Evolutionary conservation across 2,113 vertebrate genomes (phyloP).

Genomic region (Apodemus sylvaticus): DNA sequence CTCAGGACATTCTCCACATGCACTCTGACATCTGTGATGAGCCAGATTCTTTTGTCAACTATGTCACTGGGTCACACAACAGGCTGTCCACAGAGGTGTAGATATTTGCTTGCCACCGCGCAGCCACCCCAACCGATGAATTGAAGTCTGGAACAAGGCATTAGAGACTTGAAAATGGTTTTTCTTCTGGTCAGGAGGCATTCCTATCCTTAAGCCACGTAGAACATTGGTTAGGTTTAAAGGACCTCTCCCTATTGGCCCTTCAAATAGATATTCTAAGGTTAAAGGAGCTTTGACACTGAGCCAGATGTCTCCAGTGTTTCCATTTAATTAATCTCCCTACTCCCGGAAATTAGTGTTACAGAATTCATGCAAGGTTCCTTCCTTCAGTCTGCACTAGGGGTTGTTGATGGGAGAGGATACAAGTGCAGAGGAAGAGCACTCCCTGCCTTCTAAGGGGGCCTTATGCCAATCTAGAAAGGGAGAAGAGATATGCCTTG

Average conservation of each 20-base stretch:
- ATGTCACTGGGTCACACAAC: not conserved
- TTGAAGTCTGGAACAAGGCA: not conserved
- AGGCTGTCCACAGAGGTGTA: too few relatives aligned
- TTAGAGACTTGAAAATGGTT: not conserved
- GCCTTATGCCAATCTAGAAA: rapidly evolving
- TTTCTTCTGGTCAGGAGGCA: too few relatives aligned
- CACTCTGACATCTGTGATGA: not conserved
- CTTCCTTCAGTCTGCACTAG: not conserved
- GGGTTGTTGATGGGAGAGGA: not conserved
- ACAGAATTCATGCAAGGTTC: not conserved
- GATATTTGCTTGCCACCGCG: not conserved
- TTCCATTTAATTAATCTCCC: not conserved
- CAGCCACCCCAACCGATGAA: not conserved
- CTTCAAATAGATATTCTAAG: not conserved
- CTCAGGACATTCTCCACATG: not conserved
- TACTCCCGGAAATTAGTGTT: not conserved
- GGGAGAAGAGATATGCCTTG: not conserved
- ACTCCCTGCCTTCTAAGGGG: not conserved
- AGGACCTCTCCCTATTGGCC: not conserved
- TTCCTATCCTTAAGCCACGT: not conserved
- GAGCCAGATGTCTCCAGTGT: not conserved
- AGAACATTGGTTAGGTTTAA: not conserved
- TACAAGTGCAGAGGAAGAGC: too few relatives aligned
- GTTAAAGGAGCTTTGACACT: rapidly evolving
- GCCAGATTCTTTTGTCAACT: not conserved